Evolutionary conservation across 1,140 invertebrate genomes (phyloP).

Genomic region (Philotrypesis tridentata): DNA sequence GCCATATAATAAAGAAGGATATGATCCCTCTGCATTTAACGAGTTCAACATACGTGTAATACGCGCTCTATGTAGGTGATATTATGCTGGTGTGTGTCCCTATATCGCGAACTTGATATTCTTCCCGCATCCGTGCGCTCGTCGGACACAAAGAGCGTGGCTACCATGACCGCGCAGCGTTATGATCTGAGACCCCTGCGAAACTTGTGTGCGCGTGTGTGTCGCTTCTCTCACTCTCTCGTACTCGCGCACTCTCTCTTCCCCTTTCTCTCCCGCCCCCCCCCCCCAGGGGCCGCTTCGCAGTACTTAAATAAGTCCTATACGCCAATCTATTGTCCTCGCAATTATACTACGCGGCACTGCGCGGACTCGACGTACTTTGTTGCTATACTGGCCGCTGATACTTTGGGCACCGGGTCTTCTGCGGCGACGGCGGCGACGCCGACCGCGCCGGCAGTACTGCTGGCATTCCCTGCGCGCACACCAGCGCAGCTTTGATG

Average conservation of each 20-base stretch:
- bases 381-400: conserved; percentile 4
- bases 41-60: conserved; percentile 15
- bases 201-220: conserved; percentile 55
- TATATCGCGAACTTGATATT: conserved; percentile 62
- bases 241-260: conserved; percentile 30
- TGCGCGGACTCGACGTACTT: conserved; percentile 32
- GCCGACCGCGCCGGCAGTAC: background rate
- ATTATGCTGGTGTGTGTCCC: background rate
- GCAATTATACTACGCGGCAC: conserved; percentile 47
- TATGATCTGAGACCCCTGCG: conserved; percentile 62
- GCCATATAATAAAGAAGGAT: conserved; percentile 37
- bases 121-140: conserved; percentile 62
- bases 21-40: background rate
- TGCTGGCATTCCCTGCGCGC: background rate
- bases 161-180: conserved; percentile 54
- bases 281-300: background rate
- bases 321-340: conserved; percentile 60
- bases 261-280: background rate
- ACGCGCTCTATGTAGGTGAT: conserved; percentile 10
- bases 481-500: conserved; percentile 22
- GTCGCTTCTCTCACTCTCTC: conserved; percentile 41
- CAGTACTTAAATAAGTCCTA: conserved; percentile 61
- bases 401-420: conserved; percentile 5
- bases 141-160: conserved; percentile 59
- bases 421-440: background rate